Base-by-base conservation (phyloP, 2,797 vertebrate genomes). In the Gobio occitaniae region DNA sequence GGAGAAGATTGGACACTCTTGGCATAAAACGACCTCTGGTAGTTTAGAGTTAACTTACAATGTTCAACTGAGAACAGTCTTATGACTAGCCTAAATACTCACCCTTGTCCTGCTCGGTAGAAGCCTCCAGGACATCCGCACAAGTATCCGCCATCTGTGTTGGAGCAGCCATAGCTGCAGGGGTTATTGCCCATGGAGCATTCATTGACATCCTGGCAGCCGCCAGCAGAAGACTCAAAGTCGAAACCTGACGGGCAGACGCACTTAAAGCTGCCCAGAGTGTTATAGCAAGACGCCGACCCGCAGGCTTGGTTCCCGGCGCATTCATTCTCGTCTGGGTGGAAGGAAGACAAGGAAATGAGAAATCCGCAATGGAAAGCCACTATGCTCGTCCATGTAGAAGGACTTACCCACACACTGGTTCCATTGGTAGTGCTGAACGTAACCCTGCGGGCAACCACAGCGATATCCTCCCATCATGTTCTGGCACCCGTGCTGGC, bases 81-180 rank as follows among this genome's bases (percentile, higher is more conserved):
- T 25, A 10, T 29, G 41, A 6, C 16, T 4, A 48, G 32, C 10
- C 41, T 36, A 85, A 54, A 11, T 50, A 16, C 96, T 97, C 87
- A 99, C 97, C 97, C 97, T 90, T 98, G 97, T 21, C 97, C 97
- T 0, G 96, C 97, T 88, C 97, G 90, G 94, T 95, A 98, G 93
- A 97, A 99, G 3, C 97, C 98, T 0, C 91, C 95, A 0, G 96
- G 96, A 56, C 96, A 97, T 78, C 96, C 95, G 0, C 96, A 97
- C 78, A 97, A 91, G 75, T 97, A 97, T 0, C 96, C 96, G 0
- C 96, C 96, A 0, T 96, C 95, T 0, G 95, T 97, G 93, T 97
- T 97, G 90, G 96, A 95, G 87, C 96, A 97, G 80, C 96, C 94
- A 0, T 95, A 96, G 85, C 94, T 96, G 91, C 97, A 97, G 86